Evolutionary conservation across 2,113 vertebrate species (phyloP).

Genomic region (Lutjanus erythropterus): DNA sequence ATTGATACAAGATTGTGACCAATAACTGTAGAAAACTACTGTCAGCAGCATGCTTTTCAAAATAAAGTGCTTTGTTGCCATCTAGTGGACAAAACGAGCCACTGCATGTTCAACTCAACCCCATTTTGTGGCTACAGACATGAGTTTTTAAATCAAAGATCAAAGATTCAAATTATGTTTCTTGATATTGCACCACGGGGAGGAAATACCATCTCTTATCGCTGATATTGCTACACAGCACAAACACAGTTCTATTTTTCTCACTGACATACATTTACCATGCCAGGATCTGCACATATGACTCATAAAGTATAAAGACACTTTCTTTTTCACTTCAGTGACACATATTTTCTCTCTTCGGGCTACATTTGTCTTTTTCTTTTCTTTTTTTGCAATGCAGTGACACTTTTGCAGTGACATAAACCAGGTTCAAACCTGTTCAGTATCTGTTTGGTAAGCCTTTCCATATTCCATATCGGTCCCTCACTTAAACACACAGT

Average conservation of each 20-base stretch:
- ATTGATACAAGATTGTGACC: background rate
- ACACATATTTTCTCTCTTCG: constrained; percentile 2
- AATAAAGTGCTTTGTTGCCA: constrained; percentile 32
- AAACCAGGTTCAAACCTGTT: background rate
- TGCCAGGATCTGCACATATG: background rate
- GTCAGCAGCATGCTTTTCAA: background rate
- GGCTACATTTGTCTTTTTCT: background rate
- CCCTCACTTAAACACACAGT: no score
- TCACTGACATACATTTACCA: background rate
- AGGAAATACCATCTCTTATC: background rate
- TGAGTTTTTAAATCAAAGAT: background rate
- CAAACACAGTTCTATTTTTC: background rate
- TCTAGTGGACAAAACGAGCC: constrained; percentile 34
- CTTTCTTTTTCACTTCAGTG: no score
- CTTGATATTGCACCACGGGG: background rate
- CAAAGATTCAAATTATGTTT: background rate
- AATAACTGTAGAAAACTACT: background rate
- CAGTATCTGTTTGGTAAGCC: background rate
- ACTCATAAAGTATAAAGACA: no score
- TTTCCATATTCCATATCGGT: background rate
- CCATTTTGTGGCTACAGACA: background rate
- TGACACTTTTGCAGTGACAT: background rate
- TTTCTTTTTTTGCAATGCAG: background rate
- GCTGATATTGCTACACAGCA: background rate
- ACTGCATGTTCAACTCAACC: background rate